Conservation (phyloP, 1,140 invertebrate species). For the Calephelis nemesis region DNA sequence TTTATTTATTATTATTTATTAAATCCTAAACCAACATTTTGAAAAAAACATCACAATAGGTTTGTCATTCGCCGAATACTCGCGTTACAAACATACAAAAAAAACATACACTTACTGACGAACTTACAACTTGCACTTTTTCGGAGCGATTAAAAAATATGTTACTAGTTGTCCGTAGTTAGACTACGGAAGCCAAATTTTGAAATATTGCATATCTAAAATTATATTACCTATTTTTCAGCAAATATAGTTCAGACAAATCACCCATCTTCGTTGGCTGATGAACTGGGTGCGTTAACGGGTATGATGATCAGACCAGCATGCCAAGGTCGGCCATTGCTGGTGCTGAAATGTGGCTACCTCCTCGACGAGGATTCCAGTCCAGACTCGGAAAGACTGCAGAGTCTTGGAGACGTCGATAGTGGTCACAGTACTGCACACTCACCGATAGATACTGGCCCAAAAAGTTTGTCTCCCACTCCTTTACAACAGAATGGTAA, state of each 20-base stretch:
- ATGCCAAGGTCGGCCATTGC: conserved; percentile 80
- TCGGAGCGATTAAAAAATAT: no score
- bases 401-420: conserved; percentile 87
- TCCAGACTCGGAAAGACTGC: conserved; percentile 90
- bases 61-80: no score
- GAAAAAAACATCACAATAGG: no score
- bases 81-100: no score
- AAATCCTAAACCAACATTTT: no score
- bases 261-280: conserved; percentile 83
- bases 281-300: conserved; percentile 80
- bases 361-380: conserved; percentile 90
- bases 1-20: no score
- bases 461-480: conserved; percentile 90
- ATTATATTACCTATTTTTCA: conserved; percentile 45
- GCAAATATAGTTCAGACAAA: conserved; percentile 76
- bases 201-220: no score
- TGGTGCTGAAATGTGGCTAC: conserved; percentile 88
- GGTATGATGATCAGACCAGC: conserved; percentile 62
- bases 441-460: conserved; percentile 89
- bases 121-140: no score
- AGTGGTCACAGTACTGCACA: conserved; percentile 94
- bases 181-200: no score
- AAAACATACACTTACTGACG: no score
- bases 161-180: no score
- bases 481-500: conserved; percentile 74